Conservation (phyloP, 2,113 vertebrate genomes). For the Triplophysa dalaica region DNA sequence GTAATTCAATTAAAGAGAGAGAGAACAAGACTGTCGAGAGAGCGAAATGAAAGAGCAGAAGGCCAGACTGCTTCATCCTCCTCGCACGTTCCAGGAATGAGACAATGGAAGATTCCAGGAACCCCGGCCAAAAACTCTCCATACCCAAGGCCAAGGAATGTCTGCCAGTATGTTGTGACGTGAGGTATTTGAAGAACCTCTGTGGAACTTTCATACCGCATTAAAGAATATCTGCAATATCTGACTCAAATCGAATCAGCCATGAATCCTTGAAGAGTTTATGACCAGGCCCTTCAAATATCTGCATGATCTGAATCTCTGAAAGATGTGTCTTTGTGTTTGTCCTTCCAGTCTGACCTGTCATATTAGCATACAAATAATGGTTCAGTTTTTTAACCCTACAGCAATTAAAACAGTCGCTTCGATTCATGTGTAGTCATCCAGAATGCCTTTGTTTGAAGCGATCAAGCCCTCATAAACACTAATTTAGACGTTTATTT, state of each 20-base stretch:
- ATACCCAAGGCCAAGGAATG: conserved; percentile 37
- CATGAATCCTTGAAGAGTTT: background rate
- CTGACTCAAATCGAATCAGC: conserved; percentile 35
- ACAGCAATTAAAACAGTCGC: no score
- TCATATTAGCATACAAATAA: no score
- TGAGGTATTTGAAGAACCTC: conserved; percentile 35
- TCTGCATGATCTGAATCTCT: no score
- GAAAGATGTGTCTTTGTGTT: no score
- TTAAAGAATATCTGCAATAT: conserved; percentile 13
- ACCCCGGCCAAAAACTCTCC: conserved; percentile 35
- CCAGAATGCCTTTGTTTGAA: no score
- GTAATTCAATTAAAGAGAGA: conserved; percentile 10
- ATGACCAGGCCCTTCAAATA: background rate
- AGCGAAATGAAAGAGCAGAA: conserved; percentile 53
- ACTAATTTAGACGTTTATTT: no score
- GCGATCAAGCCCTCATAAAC: no score
- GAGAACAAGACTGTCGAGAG: conserved; percentile 9
- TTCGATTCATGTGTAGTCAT: background rate
- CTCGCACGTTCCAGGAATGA: conserved; percentile 59
- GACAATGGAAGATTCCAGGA: conserved; percentile 69
- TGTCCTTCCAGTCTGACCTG: no score
- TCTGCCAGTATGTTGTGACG: conserved; percentile 31
- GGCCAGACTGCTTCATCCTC: conserved; percentile 60
- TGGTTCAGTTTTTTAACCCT: no score
- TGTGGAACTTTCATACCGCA: conserved; percentile 19